A percentile compares a stretch with the other conserved stretches of the same genome.
These are phyloP conservation scores for Xiphorhynchus elegans DNA, from an alignment of 2,113 vertebrate species.

Conservation along the genomic window DNA sequence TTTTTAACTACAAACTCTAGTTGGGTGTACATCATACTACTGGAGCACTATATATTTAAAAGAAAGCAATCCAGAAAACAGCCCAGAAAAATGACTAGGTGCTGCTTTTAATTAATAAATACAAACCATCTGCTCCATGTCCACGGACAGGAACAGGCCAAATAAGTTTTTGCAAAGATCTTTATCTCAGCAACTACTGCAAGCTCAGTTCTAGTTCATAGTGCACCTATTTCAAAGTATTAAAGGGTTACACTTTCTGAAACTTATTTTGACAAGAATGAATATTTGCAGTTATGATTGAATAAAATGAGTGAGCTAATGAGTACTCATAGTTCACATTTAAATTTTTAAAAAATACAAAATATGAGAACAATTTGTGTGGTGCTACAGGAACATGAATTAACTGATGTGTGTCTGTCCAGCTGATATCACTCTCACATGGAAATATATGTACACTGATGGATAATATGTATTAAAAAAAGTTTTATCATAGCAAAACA, in stretches of 20 bases:
- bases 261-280: background rate
- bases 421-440: background rate
- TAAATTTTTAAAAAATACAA: background rate
- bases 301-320: background rate
- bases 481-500: background rate
- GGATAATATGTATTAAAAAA: background rate
- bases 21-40: background rate
- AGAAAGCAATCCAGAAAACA: background rate
- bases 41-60: background rate
- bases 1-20: background rate
- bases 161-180: background rate
- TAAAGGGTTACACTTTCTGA: background rate
- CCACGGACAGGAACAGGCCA: background rate
- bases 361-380: background rate
- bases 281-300: background rate
- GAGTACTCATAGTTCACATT: background rate
- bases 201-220: background rate
- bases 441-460: background rate
- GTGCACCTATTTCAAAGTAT: background rate
- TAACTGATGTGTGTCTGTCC: background rate
- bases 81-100: background rate
- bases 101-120: background rate
- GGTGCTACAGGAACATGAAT: background rate
- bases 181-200: background rate
- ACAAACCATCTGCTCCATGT: background rate